These are phyloP conservation scores for Panorpa germanica DNA, from an alignment of 2,888 invertebrate genomes.

Conservation along the genomic window DNA sequence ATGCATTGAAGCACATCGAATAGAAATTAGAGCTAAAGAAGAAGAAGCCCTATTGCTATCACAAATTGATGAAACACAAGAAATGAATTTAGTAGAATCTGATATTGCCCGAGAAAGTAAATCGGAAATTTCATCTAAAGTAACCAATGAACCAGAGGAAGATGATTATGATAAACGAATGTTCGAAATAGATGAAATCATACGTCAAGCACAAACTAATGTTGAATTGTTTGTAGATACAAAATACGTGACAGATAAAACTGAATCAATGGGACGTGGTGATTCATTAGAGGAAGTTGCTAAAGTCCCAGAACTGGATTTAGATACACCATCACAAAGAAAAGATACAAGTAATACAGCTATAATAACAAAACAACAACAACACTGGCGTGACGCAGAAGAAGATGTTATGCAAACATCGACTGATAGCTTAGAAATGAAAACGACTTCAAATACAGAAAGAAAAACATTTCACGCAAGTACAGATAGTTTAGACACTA, in stretches of 20 bases:
- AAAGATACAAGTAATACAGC: conserved; percentile 18
- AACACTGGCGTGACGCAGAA: conserved; percentile 19
- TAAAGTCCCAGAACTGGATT: conserved; percentile 30
- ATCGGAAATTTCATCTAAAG: conserved; percentile 21
- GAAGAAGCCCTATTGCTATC: conserved; percentile 60
- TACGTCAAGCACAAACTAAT: conserved; percentile 43
- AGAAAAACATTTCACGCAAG: conserved; percentile 32
- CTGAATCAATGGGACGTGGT: conserved; percentile 28
- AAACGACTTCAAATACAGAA: conserved; percentile 21
- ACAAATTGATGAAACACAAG: conserved; percentile 22
- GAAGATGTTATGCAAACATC: conserved; percentile 36
- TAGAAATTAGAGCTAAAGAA: conserved; percentile 67
- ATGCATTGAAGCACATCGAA: conserved; percentile 63
- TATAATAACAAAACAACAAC: conserved; percentile 23
- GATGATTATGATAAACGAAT: conserved; percentile 45
- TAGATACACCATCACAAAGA: conserved; percentile 18
- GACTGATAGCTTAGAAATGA: conserved; percentile 39
- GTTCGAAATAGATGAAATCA: conserved; percentile 49
- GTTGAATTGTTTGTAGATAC: conserved; percentile 39
- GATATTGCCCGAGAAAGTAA: no score
- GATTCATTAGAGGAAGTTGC: conserved; percentile 31
- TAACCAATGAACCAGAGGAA: conserved; percentile 31
- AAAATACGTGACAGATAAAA: conserved; percentile 32
- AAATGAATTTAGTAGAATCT: conserved; percentile 24
- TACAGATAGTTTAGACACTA: conserved; percentile 46